Evolutionary conservation across 1,140 invertebrate species (phyloP), one percentile per base, ranked within the genome.

Genomic region (Ladona fulva): DNA sequence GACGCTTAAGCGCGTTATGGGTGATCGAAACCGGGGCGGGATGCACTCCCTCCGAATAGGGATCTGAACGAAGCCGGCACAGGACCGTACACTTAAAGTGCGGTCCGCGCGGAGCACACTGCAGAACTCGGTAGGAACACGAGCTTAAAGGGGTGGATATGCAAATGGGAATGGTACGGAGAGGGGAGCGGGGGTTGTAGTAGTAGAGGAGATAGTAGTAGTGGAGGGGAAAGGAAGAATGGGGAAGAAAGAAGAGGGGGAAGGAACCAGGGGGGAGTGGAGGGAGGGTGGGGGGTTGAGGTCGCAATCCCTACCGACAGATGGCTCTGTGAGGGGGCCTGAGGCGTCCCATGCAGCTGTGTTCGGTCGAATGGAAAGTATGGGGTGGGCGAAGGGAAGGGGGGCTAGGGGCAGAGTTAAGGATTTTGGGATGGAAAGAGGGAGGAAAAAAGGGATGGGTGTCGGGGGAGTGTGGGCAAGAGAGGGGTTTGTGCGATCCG

Each of bases 291-390:
- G 44, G 14, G 52, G n/a, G 3, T 22, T 19, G 16, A 22, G n/a
- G 52, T 66, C 52, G 52, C 44, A 52, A 52, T 52, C 44, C 52
- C 52, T 66, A 19, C 52, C 52, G 52, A 66, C 52, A 66, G 52
- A 66, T 66, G 52, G 52, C 52, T 66, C 52, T 66, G 52, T 52
- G 44, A 11, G 19, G n/a, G 29, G 29, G 52, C 52, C 52, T 5
- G 52, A 66, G 52, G 52, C 52, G n/a, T 66, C 52, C 52, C 52
- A 22, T 66, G 52, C 52, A 66, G 52, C 52, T 66, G 52, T 66
- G 52, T 66, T 66, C 52, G 52, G 16, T 66, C 52, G 52, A 66
- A 66, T 66, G 52, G 52, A 66, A 66, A 66, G 52, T 16, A 12
- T 16, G 5, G 52, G 52, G 52, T 52, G 52, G 3, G 52, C 12